Evolutionary conservation across 2,113 vertebrate genomes (phyloP).

Genomic region (human (Homo sapiens)): DNA sequence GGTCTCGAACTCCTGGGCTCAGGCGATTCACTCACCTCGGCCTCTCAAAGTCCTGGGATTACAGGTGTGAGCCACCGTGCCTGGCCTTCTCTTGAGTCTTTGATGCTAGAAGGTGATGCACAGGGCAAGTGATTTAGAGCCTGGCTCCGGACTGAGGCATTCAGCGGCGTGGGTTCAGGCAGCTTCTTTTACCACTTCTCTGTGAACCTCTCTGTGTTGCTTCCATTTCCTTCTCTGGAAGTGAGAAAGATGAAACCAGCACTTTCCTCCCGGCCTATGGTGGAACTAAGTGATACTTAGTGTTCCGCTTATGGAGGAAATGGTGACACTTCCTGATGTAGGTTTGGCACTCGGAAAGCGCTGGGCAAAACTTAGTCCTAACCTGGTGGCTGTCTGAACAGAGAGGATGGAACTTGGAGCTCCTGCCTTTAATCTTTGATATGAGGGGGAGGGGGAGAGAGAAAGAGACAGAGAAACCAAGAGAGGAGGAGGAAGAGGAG

Average conservation of each 20-base stretch:
- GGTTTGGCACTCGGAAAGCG: background rate
- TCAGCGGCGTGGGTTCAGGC: background rate
- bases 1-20: no score
- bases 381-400: background rate
- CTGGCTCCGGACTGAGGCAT: rapidly evolving
- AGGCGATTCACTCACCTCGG: no score
- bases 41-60: no score
- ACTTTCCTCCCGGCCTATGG: rapidly evolving
- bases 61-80: no score
- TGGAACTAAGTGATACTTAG: background rate
- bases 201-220: no score
- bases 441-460: background rate
- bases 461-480: no score
- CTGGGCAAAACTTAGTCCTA: background rate
- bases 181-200: background rate
- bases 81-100: background rate
- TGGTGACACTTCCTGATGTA: no score
- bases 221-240: background rate
- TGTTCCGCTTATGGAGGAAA: no score
- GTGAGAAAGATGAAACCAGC: background rate
- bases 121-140: background rate
- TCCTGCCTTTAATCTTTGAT: background rate
- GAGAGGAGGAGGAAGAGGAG: no score
- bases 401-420: background rate
- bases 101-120: background rate